Evolutionary conservation across 2,113 vertebrate genomes (phyloP).

Genomic region (Neotoma lepida): DNA sequence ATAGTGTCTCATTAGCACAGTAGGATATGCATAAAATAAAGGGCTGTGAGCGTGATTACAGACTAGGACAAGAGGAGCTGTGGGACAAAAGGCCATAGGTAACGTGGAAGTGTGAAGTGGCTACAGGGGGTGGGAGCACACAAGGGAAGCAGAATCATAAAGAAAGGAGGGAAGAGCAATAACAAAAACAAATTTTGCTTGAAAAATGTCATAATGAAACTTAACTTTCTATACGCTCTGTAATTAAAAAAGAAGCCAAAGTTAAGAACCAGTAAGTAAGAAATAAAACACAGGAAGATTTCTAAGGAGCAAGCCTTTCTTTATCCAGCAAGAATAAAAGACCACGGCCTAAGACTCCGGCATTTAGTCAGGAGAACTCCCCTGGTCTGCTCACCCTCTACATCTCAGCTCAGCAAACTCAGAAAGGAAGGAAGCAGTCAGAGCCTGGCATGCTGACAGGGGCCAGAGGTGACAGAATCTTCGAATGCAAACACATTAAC

Average conservation of each 20-base stretch:
- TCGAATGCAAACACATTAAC: neutral
- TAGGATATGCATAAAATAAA: too few species aligned
- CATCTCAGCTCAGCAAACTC: neutral
- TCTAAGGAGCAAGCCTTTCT: neutral
- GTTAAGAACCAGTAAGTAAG: neutral
- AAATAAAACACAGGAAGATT: neutral
- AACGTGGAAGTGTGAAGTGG: neutral
- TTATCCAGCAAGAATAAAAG: conserved; percentile 6
- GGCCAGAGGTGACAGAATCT: neutral
- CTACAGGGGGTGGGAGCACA: neutral
- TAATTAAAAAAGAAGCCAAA: neutral
- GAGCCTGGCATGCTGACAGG: neutral
- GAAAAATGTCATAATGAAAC: neutral
- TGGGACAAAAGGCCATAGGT: neutral
- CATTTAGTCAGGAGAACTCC: neutral
- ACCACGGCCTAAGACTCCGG: neutral
- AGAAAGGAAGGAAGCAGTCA: neutral
- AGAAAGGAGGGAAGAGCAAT: neutral
- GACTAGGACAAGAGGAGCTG: neutral
- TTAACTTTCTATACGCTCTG: neutral
- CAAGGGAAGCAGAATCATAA: neutral
- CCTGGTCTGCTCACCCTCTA: neutral
- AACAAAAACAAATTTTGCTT: neutral
- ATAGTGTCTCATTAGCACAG: neutral
- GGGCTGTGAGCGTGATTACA: neutral